Evolutionary conservation across 2,797 vertebrate species (phyloP), one percentile per base, ranked within the genome.

Genomic region (Chiloscyllium punctatum): DNA sequence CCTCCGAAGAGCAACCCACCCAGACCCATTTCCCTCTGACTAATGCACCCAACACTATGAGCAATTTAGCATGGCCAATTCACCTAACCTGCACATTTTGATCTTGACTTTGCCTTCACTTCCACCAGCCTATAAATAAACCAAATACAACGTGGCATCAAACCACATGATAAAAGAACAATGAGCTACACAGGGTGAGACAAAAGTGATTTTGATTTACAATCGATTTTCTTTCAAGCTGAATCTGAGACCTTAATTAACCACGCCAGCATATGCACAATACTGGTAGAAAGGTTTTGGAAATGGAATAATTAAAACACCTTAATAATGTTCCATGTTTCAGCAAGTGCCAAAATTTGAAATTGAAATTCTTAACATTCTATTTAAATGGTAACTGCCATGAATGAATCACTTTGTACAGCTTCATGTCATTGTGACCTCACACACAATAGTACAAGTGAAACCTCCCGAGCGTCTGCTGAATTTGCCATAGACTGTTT

Each of bases 341-440:
- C 62, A 92, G 68, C 62, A 92, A 68, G 90, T 69, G 68, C 66
- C 62, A 68, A 92, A 68, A 42, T 69, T 68, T 92, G 2, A 92
- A 68, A 69, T 92, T 92, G 62, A 92, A 68, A 92, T 92, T 68
- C 90, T 92, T 69, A 62, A 42, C 62, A 92, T 92, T n/a, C 90
- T 37, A 92, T 42, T 92, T 69, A 92, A 92, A 68, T 92, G 90
- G 62, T 21, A 68, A 69, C 16, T 37, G 62, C 90, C 66, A 21
- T 69, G 62, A 92, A 92, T 69, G 90, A 69, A 69, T 23, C 62
- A 69, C 21, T 92, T 92, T 69, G 90, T 92, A 69, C 66, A 37
- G 90, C n/a, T 92, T n/a, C 68, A 69, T 42, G 90, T 69, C 90
- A 69, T 15, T 42, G 90, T 92, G 90, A 92, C 90, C 90, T 92